Conservation (phyloP, 2,113 vertebrate species). For the Manacus vitellinus region DNA sequence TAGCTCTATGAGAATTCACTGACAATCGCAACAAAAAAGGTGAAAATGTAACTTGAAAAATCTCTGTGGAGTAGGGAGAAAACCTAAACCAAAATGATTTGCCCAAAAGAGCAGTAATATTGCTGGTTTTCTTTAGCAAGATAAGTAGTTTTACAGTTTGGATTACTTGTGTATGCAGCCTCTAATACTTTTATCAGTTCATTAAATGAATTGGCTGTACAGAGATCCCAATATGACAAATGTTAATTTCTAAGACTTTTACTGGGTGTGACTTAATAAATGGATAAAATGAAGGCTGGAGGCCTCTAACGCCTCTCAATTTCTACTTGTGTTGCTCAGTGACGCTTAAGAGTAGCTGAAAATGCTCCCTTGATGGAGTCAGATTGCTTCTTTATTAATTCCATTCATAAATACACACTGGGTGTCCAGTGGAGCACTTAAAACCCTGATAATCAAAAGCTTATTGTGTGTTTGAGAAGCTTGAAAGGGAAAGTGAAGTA, state of each 20-base stretch:
- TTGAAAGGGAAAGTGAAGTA: conserved; percentile 74
- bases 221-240: neutral
- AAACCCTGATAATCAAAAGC: conserved; percentile 79
- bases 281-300: conserved; percentile 37
- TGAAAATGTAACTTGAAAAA: neutral
- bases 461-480: conserved; percentile 77
- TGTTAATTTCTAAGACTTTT: conserved; percentile 33
- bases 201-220: neutral
- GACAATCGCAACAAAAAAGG: neutral
- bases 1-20: neutral
- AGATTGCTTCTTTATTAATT: conserved; percentile 82
- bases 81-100: neutral
- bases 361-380: conserved; percentile 72
- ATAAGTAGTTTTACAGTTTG: neutral
- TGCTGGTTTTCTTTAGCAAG: neutral
- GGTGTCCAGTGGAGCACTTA: conserved; percentile 70
- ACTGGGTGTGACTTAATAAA: conserved; percentile 48
- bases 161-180: neutral
- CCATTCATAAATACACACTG: conserved; percentile 80
- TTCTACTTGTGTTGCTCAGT: conserved; percentile 41
- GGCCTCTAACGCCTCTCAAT: conserved; percentile 13
- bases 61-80: neutral
- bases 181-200: neutral
- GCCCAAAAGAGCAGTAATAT: neutral
- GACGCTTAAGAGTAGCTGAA: conserved; percentile 38